Evolutionary conservation across 2,888 invertebrate genomes (phyloP), one percentile per base, ranked within the genome.

Genomic region (Xanthorhoe spadicearia): DNA sequence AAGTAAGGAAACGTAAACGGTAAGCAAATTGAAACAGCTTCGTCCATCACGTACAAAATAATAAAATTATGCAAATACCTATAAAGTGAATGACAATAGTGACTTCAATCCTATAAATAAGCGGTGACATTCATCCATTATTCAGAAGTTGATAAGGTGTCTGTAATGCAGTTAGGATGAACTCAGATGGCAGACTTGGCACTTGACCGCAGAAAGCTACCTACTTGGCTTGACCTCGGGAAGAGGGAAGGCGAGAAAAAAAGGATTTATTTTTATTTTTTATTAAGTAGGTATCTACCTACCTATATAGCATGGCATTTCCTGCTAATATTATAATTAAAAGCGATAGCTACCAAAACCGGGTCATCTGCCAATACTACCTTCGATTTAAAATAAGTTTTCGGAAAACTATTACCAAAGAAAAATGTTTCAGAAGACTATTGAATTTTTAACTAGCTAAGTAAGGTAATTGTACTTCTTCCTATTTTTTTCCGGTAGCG

Each of bases 81-180:
- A 64, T 56, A 59, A 57, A 69, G 76, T 68, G 67, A 76, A 74
- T 77, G 78, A 76, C 80, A 81, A 81, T 80, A 82, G 81, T 91
- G 90, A 90, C 87, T 89, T 87, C 87, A 91, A 80, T 75, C 74
- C 85, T 90, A 91, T 86, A 84, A 89, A 90, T 92, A 90, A 76
- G 74, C 75, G 69, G 74, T 83, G 82, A 85, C 83, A 78, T 81
- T 80, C 72, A 77, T 79, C 77, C 78, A 82, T 84, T 84, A 83
- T 81, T 80, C 79, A 78, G 73, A 60, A 70, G 74, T 76, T 76
- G 77, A 80, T 76, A 72, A 77, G 69, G 69, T 66, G 55, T 46
- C 13, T 57, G 17, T 46, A 58, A 7, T 55, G 59, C 59, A 54
- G 48, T 48, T 61, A 28, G 35, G 17, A 56, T 46, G 46, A n/a